phyloP scores from a whole-genome alignment of 2,797 vertebrate species.

The Tragelaphus eurycerus region DNA sequence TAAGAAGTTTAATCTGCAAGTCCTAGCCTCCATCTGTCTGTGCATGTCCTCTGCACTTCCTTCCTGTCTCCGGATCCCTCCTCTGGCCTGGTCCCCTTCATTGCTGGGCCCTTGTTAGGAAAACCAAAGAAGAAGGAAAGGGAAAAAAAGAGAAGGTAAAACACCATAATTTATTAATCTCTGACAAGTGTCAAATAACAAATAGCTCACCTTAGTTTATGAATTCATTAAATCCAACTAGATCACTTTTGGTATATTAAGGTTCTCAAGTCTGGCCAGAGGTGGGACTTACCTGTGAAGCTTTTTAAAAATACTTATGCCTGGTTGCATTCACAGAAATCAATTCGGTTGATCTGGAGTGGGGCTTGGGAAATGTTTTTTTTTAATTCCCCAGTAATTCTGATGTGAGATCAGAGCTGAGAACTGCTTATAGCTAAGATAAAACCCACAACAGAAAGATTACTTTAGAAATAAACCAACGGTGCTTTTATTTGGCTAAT shows the following conservation, averaged over 20 bases:
- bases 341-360: neutral
- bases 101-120: neutral
- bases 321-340: neutral
- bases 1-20: neutral
- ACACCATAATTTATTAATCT: neutral
- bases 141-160: neutral
- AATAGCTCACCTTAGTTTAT: neutral
- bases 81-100: neutral
- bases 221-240: neutral
- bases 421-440: neutral
- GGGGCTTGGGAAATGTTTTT: neutral
- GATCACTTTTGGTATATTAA: neutral
- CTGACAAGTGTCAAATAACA: neutral
- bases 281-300: neutral
- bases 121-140: neutral
- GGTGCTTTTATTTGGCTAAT: neutral
- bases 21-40: neutral
- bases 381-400: neutral
- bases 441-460: neutral
- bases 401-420: neutral
- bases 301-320: neutral
- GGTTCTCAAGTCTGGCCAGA: neutral
- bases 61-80: neutral
- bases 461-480: neutral
- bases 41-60: neutral